These are phyloP conservation scores for Rhingia rostrata DNA, from an alignment of 2,888 invertebrate genomes.

Conservation along the genomic window DNA sequence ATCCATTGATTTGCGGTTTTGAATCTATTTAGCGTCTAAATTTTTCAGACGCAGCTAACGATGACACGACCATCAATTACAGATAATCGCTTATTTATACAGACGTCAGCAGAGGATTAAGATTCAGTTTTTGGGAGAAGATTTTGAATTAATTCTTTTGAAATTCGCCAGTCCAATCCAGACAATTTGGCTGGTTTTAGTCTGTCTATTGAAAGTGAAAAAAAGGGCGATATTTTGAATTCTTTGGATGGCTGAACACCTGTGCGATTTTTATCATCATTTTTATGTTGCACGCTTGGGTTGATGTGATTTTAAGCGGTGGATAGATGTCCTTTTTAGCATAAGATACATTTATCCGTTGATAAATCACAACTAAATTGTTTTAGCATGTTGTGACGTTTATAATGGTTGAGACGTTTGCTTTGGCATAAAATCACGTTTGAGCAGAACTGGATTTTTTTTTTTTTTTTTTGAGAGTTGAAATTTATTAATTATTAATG, in stretches of 20 bases:
- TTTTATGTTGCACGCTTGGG: no score
- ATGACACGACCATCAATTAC: constrained; percentile 38
- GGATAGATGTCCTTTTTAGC: no score
- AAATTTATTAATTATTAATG: no score
- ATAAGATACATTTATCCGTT: no score
- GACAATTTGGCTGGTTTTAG: not conserved
- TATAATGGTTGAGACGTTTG: no score
- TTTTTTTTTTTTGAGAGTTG: no score
- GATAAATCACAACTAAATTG: no score
- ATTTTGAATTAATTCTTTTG: constrained; percentile 24
- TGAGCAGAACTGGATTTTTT: no score
- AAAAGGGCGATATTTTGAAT: not conserved
- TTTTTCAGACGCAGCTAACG: constrained; percentile 9
- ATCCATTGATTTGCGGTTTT: not conserved
- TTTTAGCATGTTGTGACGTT: no score
- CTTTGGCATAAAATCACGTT: no score
- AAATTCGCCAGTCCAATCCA: not conserved
- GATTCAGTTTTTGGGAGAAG: constrained; percentile 20
- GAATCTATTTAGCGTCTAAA: constrained; percentile 19
- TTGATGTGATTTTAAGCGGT: no score
- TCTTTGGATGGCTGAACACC: not conserved
- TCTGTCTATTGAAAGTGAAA: constrained; percentile 1
- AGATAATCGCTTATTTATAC: constrained; percentile 48
- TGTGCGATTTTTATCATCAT: no score
- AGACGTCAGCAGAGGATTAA: constrained; percentile 51